Evolutionary conservation across 2,888 invertebrate species (phyloP), one percentile per base, ranked within the genome.

Genomic region (Drosophila antonietae): DNA sequence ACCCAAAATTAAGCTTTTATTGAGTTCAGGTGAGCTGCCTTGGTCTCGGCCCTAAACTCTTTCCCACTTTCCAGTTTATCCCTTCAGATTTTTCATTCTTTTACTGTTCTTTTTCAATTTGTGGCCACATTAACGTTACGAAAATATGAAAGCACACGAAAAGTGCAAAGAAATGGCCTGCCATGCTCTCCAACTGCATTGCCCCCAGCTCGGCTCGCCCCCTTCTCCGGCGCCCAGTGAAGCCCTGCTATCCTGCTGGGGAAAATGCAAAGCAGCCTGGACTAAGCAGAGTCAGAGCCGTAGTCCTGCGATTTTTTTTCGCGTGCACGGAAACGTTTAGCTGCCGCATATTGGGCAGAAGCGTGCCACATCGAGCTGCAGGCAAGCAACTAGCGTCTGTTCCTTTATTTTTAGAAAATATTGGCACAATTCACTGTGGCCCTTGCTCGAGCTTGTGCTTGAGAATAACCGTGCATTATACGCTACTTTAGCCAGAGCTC

Each of bases 251-350:
- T 28, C 28, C 6, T 28, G 28, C 28, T 28, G 28, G 28, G 28
- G 6, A 28, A 4, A 4, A 79, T 81, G 78, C 80, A 82, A 77
- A 82, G 72, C 73, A 73, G 68, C 49, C 55, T 12, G 39, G 49
- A 53, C 51, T 63, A 43, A 60, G 57, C 61, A 35, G 47, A 53
- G 58, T 39, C 56, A 4, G 37, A 23, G 53, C 53, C 39, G 39
- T 8, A 59, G 63, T 58, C 59, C 44, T 66, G 65, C 58, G 63
- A 70, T 69, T 72, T 75, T 4, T 20, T 75, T 85, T 85, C 88
- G 88, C 88, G 84, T 85, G 84, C 86, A 77, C 83, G 88, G 83
- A 88, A 85, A 88, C 84, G 84, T 85, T 87, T 83, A 86, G 89
- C 68, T 62, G 87, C 77, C 84, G 87, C 84, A 83, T 83, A 80